Conservation (phyloP, 1,140 invertebrate genomes). For the Drosophila lowei region DNA sequence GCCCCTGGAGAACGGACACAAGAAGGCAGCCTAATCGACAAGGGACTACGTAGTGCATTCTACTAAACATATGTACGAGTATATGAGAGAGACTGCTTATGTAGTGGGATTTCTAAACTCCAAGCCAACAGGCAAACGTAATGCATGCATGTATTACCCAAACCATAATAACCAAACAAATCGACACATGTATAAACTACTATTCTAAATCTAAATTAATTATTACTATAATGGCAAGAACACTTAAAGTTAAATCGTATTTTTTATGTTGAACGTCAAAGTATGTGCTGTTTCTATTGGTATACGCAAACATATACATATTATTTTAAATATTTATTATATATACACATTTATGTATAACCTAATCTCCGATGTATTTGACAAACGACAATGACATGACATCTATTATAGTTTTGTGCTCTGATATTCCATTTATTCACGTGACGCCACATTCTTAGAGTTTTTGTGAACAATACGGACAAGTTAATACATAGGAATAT, state of each 20-base stretch:
- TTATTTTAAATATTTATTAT: slow-evolving; percentile 58
- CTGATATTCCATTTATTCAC: slow-evolving; percentile 55
- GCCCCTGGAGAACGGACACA: slow-evolving; percentile 70
- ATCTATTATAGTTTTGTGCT: slow-evolving; percentile 39
- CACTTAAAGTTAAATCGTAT: slow-evolving; percentile 48
- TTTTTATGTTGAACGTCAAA: slow-evolving; percentile 43
- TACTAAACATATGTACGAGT: slow-evolving; percentile 6
- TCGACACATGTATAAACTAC: slow-evolving; percentile 40
- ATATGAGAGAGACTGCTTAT: slow-evolving; percentile 53
- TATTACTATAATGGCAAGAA: slow-evolving; percentile 31
- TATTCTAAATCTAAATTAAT: slow-evolving; percentile 40
- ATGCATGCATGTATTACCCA: slow-evolving; percentile 17
- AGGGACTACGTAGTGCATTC: not conserved
- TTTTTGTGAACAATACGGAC: slow-evolving; percentile 45
- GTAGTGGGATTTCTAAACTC: slow-evolving; percentile 50
- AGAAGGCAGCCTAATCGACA: slow-evolving; percentile 46
- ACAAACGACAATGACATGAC: slow-evolving; percentile 14
- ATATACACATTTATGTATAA: slow-evolving; percentile 29
- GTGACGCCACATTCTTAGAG: slow-evolving; percentile 55
- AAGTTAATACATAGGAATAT: slow-evolving; percentile 26
- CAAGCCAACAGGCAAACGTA: slow-evolving; percentile 39
- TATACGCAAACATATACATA: slow-evolving; percentile 35
- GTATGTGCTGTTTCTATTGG: slow-evolving; percentile 49
- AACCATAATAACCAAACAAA: slow-evolving; percentile 38
- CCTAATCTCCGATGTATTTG: slow-evolving; percentile 44